Evolutionary conservation across 2,797 vertebrate species (phyloP), one percentile per base, ranked within the genome.

Genomic region (Bradypodion ventrale): DNA sequence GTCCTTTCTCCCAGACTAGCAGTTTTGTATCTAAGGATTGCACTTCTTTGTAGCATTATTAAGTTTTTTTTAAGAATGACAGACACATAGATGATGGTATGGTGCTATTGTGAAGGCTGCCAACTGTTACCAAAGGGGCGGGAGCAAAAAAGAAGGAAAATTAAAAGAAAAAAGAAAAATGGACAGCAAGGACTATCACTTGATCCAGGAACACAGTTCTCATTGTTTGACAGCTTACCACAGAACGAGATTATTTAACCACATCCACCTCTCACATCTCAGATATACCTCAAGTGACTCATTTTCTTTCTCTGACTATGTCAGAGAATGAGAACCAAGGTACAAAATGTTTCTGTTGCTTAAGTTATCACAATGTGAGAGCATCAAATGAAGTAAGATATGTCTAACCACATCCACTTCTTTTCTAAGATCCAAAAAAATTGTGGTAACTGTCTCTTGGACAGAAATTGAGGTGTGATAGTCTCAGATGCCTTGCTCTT

Each of bases 341-440:
- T 72, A 21, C 15, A 70, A 49, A 7, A 69, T 40, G 59, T 10
- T 78, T 13, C 2, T 72, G 52, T 40, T 66, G 10, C 37, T 70
- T 70, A 37, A 49, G 40, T 32, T 70, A 44, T 62, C 35, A 25
- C 62, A 32, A 35, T 21, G 5, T 25, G 29, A 83, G 25, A 25
- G 8, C n/a, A 27, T 70, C 66, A 46, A 42, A 35, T 60, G 21
- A 68, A 84, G n/a, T 35, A 32, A 84, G 56, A 78, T 56, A 66
- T 49, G n/a, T 75, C 74, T 80, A 75, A 75, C 72, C 60, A 49
- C 72, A 80, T 68, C 63, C 72, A 75, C 7, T 37, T 81, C 68
- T 35, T 69, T 44, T 76, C 40, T 69, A 21, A 84, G 42, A 73
- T 13, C 49, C 23, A 74, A 46, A 32, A n/a, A 74, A 69, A 25